Base-by-base conservation (phyloP, 2,797 vertebrate species). In the Sebastes baramenuke region DNA sequence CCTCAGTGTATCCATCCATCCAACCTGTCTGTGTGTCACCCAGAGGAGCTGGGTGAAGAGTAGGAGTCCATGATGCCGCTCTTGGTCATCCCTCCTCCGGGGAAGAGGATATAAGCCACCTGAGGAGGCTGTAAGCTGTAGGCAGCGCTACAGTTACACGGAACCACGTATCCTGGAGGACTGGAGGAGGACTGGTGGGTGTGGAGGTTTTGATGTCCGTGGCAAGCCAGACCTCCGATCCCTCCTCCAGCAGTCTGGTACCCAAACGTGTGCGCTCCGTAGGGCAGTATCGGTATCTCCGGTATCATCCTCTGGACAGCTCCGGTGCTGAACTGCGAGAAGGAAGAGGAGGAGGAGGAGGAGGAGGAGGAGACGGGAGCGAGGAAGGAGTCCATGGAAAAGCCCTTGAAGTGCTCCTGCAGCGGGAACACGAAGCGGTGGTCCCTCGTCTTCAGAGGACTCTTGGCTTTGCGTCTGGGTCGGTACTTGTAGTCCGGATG, bases 401-500 rank as follows among this genome's bases (percentile, higher is more conserved):
- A 95, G 87, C 96, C 97, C 94, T 97, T 97, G 89, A 98, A 93
- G 74, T 96, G 96, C 89, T 98, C 97, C 38, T 97, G 97, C 93
- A 98, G 92, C 83, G 97, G 96, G 90, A 98, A 97, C 81, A 97
- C 94, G 85, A 94, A 97, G 77, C 97, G 97, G 94, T 98, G 97
- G 94, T 98, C 97, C 94, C 97, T 97, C 2, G 38, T 42, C 95
- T 96, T 97, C 88, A 97, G 93, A 75, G 97, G 95, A 59, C 95
- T 96, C 95, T 97, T 98, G 94, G 97, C 96, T 96, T 99, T 99
- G 93, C 98, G 95, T 92, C 98, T 94, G 42, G 98, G 98, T 92
- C 97, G 88, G 96, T 99, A 99, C 95, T 99, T 99, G 94, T 99
- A 99, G 97, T 98, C 97, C 95, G 98, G 98, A 92, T 99, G 97